Base-by-base conservation (phyloP, 2,113 vertebrate genomes). In the Onychostoma macrolepis region DNA sequence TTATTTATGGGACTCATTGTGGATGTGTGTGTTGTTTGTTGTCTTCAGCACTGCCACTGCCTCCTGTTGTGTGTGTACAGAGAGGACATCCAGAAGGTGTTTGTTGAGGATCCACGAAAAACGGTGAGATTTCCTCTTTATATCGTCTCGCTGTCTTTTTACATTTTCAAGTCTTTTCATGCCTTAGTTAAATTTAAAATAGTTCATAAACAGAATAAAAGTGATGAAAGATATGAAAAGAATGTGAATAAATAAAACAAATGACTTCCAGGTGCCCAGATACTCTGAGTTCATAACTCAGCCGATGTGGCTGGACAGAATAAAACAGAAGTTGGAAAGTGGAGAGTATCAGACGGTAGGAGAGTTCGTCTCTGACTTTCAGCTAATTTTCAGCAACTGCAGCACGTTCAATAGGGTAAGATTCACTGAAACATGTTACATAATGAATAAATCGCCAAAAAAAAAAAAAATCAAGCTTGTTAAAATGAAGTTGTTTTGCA, bases 41-140 rank as follows among this genome's bases (percentile, higher is more conserved):
- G 75, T 85, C 50, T n/a, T 45, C 90, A 96, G 95, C 61, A 92
- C 21, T 95, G 95, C 75, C 91, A 95, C 48, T 94, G 93, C 63
- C 94, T 95, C 71, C 89, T 95, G 87, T 78, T 96, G 67, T 58
- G 0, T 77, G 85, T 95, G 65, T 80, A 89, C 87, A 87, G 71
- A 2, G 87, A 88, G 28, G 94, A 95, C n/a, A 65, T 83, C 72
- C 36, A 90, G 7, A 84, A 83, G 0, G 53, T 81, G 50, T 94
- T 95, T 86, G 50, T 75, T 10, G 1, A 8, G 8, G 2, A 94
- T 76, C 93, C 94, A 50, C 0, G 10, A 2, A 4, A 2, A 69
- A 67, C 61, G 6, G 95, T 95, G 80, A 92, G 92, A 86, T 4
- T 84, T 2, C 30, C 24, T 33, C 7, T 12, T 33, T 17, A 2